These are phyloP conservation scores for Platichthys stellatus DNA, from an alignment of 2,113 vertebrate species.

Conservation along the genomic window DNA sequence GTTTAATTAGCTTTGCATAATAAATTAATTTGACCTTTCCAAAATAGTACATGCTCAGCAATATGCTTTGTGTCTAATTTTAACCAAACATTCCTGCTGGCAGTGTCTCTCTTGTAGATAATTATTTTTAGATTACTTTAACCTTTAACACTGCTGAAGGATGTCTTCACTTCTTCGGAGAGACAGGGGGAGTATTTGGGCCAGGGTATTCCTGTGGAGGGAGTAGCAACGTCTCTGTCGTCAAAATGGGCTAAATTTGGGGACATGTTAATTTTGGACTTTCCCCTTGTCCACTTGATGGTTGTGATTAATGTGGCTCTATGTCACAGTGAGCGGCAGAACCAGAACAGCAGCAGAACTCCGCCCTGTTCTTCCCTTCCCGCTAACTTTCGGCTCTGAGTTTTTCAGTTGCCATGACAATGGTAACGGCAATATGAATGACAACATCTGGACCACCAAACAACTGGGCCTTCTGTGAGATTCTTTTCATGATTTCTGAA, in stretches of 20 bases:
- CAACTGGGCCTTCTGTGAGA: neutral
- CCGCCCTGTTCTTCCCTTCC: neutral
- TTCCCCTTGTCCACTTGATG: constrained; percentile 59
- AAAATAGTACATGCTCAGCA: constrained; percentile 23
- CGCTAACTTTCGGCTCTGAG: neutral
- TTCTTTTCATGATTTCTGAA: neutral
- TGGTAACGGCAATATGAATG: neutral
- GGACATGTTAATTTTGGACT: constrained; percentile 69
- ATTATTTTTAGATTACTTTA: constrained; percentile 6
- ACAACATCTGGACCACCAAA: neutral
- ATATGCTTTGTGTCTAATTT: constrained; percentile 21
- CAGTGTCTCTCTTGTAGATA: neutral
- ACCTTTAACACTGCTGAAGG: constrained; percentile 28
- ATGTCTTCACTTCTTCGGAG: constrained; percentile 2
- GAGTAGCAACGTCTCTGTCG: constrained; percentile 17
- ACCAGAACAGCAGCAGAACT: constrained; percentile 67
- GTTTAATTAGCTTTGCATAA: constrained; percentile 45
- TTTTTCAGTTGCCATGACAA: constrained; percentile 15
- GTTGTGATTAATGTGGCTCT: constrained; percentile 74
- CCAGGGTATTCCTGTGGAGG: constrained; percentile 67
- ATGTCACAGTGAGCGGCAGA: constrained; percentile 69
- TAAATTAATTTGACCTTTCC: constrained; percentile 46
- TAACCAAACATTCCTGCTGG: constrained; percentile 8
- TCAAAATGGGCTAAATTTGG: constrained; percentile 65
- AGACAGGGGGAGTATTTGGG: constrained; percentile 30